phyloP scores from a whole-genome alignment of 2,888 invertebrate species.

The Eupithecia insigniata region DNA sequence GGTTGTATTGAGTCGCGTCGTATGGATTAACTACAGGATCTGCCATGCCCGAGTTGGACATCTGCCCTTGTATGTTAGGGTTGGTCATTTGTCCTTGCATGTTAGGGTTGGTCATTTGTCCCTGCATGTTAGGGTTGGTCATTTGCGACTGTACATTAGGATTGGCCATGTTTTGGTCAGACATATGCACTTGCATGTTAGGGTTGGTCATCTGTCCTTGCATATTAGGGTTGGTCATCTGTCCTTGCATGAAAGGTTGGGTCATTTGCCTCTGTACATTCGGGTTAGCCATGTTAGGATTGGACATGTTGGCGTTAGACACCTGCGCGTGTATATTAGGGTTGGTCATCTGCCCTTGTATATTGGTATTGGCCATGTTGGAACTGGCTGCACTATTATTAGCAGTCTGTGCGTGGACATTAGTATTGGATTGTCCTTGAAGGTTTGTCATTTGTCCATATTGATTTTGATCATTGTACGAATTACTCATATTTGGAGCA shows the following conservation, averaged over 20 bases:
- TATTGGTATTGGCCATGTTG: conserved; percentile 8
- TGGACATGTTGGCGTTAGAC: conserved; percentile 8
- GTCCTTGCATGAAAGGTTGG: too few species aligned
- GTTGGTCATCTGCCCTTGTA: neutral
- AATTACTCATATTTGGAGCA: conserved; percentile 12
- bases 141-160: neutral
- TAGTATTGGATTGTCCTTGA: conserved; percentile 13
- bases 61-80: neutral
- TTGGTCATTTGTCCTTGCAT: conserved; percentile 4
- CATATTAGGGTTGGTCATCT: conserved; percentile 9
- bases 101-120: neutral
- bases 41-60: conserved; percentile 7
- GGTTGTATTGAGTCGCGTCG: conserved; percentile 52
- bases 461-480: conserved; percentile 4
- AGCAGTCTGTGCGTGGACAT: conserved; percentile 7
- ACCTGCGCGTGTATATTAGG: neutral
- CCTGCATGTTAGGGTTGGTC: neutral
- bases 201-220: conserved; percentile 10
- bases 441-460: conserved; percentile 22
- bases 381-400: conserved; percentile 1
- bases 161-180: neutral
- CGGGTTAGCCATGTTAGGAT: too few species aligned
- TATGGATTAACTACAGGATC: conserved; percentile 19
- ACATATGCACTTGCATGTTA: neutral
- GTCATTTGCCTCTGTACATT: too few species aligned